Conservation (phyloP, 2,888 invertebrate species). For the Habrosyne pyritoides region DNA sequence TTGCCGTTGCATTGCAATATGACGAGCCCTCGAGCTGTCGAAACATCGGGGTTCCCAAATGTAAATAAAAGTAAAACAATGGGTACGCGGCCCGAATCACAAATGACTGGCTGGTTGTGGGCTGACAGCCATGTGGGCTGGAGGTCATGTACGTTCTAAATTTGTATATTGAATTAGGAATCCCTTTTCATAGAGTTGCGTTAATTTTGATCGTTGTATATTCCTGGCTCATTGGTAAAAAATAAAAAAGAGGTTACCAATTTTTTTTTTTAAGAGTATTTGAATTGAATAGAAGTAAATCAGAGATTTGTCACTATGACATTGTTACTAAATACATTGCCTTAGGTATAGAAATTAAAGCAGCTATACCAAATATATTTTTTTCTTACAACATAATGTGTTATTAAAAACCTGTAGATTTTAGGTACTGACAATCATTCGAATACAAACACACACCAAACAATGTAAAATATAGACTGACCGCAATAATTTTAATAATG, state of each 20-base stretch:
- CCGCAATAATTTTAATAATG: conserved; percentile 20
- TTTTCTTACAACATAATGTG: too few species aligned
- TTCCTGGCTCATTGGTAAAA: neutral
- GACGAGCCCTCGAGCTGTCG: conserved; percentile 36
- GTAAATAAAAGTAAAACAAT: conserved; percentile 77
- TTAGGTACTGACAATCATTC: too few species aligned
- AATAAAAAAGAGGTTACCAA: neutral
- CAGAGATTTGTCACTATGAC: too few species aligned
- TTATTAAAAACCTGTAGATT: too few species aligned
- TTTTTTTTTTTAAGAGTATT: too few species aligned
- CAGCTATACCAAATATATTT: too few species aligned
- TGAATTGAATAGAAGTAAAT: too few species aligned
- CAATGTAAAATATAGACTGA: neutral
- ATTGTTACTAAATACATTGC: too few species aligned
- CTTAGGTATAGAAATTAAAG: too few species aligned
- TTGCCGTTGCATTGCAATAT: conserved; percentile 12
- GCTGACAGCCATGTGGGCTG: conserved; percentile 74
- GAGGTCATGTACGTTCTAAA: conserved; percentile 69
- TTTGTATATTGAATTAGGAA: conserved; percentile 56
- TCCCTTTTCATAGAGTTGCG: conserved; percentile 34
- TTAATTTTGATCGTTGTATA: conserved; percentile 4
- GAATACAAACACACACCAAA: neutral
- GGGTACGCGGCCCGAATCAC: conserved; percentile 73
- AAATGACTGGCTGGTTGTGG: conserved; percentile 69
- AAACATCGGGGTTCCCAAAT: conserved; percentile 54